These are phyloP conservation scores for Spodoptera exigua DNA, from an alignment of 2,888 invertebrate genomes.

Conservation along the genomic window DNA sequence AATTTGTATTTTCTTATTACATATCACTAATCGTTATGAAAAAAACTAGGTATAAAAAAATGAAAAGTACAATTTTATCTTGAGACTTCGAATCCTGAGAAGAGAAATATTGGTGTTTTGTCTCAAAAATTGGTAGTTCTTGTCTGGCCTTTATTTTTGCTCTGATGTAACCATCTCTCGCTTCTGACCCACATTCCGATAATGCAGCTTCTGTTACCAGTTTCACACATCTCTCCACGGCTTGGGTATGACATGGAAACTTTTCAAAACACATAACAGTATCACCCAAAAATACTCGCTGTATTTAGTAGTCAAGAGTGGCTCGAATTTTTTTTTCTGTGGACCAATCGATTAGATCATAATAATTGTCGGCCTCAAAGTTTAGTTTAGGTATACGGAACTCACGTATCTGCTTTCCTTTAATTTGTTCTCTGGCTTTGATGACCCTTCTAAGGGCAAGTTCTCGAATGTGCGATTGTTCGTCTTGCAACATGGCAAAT, in stretches of 20 bases:
- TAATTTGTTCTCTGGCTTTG: background rate
- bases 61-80: no score
- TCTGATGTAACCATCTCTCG: slow-evolving; percentile 12
- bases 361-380: background rate
- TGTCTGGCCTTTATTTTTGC: slow-evolving; percentile 7
- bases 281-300: no score
- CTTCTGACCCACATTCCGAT: background rate
- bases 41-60: no score
- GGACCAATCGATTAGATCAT: slow-evolving; percentile 6
- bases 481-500: slow-evolving; percentile 2
- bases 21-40: no score
- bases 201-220: slow-evolving; percentile 7
- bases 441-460: background rate
- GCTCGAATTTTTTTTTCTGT: no score
- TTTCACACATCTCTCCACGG: slow-evolving; percentile 13
- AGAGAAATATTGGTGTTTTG: no score
- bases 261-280: no score
- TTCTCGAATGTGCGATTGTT: background rate
- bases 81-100: no score
- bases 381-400: slow-evolving; percentile 3
- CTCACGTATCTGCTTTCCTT: background rate
- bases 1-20: no score
- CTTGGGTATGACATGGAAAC: slow-evolving; percentile 16
- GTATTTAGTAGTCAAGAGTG: no score
- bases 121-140: slow-evolving; percentile 10